phyloP scores from a whole-genome alignment of 2,797 vertebrate genomes.

The Ceryle rudis region DNA sequence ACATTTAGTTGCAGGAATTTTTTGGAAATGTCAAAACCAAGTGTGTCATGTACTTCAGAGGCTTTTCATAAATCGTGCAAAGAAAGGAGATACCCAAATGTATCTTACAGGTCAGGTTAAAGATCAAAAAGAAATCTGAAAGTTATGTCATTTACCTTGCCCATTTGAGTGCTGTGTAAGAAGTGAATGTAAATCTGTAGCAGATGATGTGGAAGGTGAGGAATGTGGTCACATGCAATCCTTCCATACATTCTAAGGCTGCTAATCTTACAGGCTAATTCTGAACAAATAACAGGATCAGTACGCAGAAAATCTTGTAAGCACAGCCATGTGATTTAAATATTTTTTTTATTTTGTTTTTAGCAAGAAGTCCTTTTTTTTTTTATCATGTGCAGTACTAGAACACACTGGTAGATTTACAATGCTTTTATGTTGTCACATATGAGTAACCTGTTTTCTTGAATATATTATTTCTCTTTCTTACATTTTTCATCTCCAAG shows the following conservation, averaged over 20 bases:
- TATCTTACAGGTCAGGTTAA: neutral
- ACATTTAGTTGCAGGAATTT: neutral
- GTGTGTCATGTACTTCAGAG: neutral
- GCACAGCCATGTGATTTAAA: neutral
- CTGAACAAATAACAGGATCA: neutral
- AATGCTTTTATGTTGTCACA: neutral
- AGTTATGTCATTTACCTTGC: rapidly evolving
- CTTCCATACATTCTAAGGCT: neutral
- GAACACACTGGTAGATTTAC: neutral
- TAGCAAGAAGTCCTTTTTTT: neutral
- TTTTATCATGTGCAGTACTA: neutral
- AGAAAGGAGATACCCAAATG: neutral
- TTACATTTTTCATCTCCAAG: neutral
- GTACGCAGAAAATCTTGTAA: neutral
- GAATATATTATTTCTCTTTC: neutral
- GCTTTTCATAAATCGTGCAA: neutral
- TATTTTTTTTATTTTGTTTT: neutral
- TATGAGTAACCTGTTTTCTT: neutral
- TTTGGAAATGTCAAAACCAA: neutral
- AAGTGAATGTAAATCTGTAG: neutral
- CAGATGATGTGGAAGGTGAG: neutral
- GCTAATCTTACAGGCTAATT: neutral
- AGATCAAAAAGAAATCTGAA: neutral
- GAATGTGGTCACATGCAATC: neutral
- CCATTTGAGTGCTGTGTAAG: neutral